Conservation (phyloP, 2,888 invertebrate genomes). For the Zygothrica quintamaculata region DNA sequence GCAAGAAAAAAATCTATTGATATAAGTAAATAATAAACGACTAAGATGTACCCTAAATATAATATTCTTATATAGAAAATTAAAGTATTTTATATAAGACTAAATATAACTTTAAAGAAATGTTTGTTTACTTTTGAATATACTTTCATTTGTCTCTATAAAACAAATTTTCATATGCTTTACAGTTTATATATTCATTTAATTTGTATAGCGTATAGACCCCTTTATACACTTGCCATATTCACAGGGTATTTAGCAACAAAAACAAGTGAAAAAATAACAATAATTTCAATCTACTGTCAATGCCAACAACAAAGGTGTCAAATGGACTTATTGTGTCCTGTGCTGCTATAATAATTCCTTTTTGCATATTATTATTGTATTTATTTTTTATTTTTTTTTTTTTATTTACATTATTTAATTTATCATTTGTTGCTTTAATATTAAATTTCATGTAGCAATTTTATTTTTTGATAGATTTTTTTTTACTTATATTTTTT, state of each 20-base stretch:
- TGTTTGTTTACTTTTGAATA: too few species aligned
- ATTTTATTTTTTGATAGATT: too few species aligned
- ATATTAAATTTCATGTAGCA: too few species aligned
- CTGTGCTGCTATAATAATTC: slow-evolving; percentile 1
- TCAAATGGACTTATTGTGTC: slow-evolving; percentile 70
- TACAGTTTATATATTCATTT: too few species aligned
- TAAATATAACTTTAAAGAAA: too few species aligned
- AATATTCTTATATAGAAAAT: too few species aligned
- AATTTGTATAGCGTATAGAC: too few species aligned
- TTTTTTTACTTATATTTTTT: slow-evolving; percentile 20
- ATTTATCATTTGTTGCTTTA: slow-evolving; percentile 48
- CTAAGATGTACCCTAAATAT: neutral
- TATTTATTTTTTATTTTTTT: slow-evolving; percentile 66
- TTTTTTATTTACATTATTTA: slow-evolving; percentile 67
- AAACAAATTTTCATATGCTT: too few species aligned
- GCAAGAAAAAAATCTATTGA: slow-evolving; percentile 15
- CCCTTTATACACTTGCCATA: too few species aligned
- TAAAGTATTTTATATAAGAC: too few species aligned
- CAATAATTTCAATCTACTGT: slow-evolving; percentile 46
- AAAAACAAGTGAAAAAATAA: slow-evolving; percentile 23
- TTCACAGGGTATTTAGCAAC: slow-evolving; percentile 6
- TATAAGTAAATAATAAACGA: neutral
- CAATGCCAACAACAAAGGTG: slow-evolving; percentile 64
- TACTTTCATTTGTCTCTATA: too few species aligned
- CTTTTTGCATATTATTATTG: slow-evolving; percentile 30